phyloP scores from a whole-genome alignment of 1,140 invertebrate genomes.

The Aculops lycopersici region DNA sequence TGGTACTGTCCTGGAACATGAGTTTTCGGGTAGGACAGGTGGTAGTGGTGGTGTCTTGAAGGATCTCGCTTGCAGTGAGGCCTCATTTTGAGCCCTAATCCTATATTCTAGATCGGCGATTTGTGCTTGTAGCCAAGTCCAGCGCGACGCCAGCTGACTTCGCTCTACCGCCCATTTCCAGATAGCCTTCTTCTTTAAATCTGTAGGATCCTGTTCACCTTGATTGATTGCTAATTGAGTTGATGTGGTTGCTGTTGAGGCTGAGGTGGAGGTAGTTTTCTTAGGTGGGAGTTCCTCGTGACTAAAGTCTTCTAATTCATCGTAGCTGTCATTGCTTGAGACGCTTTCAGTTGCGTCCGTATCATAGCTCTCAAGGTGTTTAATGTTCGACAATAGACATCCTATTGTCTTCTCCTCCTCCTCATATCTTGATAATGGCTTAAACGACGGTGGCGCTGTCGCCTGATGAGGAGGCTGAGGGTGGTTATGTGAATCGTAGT shows the following conservation, averaged over 20 bases:
- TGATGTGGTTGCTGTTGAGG: too few relatives aligned
- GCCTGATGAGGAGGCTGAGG: too few relatives aligned
- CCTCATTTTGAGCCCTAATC: constrained; percentile 54
- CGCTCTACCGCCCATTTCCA: constrained; percentile 51
- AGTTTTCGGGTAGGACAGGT: neutral
- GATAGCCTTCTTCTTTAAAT: constrained; percentile 23
- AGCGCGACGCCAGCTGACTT: constrained; percentile 42
- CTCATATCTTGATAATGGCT: too few relatives aligned
- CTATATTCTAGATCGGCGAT: constrained; percentile 64
- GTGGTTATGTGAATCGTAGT: too few relatives aligned
- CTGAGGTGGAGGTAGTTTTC: too few relatives aligned
- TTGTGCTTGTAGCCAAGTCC: constrained; percentile 68
- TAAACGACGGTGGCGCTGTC: too few relatives aligned
- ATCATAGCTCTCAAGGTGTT: constrained; percentile 20
- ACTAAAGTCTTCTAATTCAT: constrained; percentile 31
- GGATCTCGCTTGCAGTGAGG: too few relatives aligned
- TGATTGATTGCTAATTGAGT: too few relatives aligned
- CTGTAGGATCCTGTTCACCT: too few relatives aligned
- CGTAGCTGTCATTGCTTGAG: constrained; percentile 66
- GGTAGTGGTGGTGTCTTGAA: neutral
- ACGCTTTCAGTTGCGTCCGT: constrained; percentile 72
- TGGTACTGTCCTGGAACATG: constrained; percentile 14
- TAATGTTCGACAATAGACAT: constrained; percentile 5
- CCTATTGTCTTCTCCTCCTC: constrained; percentile 3
- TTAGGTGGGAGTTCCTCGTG: too few relatives aligned